Percentiles rank a stretch among this genome's conserved stretches.
phyloP scores from a whole-genome alignment of 2,113 vertebrate species.

The Dendrocopos noguchii region DNA sequence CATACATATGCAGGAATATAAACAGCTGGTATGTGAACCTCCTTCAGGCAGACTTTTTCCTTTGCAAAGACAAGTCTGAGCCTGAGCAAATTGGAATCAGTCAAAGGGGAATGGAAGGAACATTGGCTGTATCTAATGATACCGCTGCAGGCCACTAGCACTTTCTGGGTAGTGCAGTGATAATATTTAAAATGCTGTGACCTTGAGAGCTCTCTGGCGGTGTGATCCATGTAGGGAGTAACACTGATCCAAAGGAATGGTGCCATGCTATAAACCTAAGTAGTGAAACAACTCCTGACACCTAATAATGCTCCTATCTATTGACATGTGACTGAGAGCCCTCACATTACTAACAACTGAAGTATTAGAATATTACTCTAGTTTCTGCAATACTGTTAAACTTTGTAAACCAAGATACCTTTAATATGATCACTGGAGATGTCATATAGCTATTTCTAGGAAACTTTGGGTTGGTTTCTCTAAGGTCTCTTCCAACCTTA shows the following conservation, averaged over 20 bases:
- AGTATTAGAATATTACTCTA: neutral
- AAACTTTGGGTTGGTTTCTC: neutral
- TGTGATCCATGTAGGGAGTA: neutral
- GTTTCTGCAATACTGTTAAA: neutral
- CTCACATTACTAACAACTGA: accelerated
- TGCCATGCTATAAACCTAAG: neutral
- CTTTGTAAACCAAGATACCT: neutral
- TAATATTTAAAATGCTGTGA: neutral
- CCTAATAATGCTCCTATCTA: neutral
- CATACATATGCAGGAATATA: neutral
- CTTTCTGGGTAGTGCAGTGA: neutral
- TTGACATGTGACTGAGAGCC: neutral
- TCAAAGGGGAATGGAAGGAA: neutral
- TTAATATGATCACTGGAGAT: neutral
- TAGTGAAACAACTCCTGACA: neutral
- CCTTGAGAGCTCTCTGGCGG: neutral
- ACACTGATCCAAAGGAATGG: neutral
- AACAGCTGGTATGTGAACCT: neutral
- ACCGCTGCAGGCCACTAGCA: neutral
- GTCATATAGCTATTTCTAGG: neutral
- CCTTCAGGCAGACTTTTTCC: neutral
- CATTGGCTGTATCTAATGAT: neutral
- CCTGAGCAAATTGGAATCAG: neutral
- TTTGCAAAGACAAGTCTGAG: neutral
- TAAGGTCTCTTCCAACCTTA: too few relatives aligned